Evolutionary conservation across 2,113 vertebrate genomes (phyloP), one percentile per base, ranked within the genome.

Genomic region (Oostethus manadensis): DNA sequence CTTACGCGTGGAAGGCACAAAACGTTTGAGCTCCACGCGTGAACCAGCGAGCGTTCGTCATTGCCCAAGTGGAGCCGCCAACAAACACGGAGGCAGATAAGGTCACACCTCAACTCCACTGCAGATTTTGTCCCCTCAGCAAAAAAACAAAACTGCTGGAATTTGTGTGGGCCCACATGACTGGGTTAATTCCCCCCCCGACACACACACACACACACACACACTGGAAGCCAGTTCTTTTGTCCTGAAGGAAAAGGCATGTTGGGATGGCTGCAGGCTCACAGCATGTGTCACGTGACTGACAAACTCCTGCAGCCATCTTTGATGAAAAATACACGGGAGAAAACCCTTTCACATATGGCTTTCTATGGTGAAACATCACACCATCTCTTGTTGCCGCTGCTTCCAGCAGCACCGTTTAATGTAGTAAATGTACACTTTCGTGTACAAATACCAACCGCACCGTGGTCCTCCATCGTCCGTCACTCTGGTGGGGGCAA

Each of bases 71-170:
- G 29, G 29, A 5, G 29, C 4, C 29, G 29, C 35, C 29, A 10
- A 35, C 51, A 40, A 20, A 6, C 53, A 7, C 6, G 7, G 18
- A 38, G 29, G 4, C 51, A 54, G 51, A 38, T 20, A 74, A 64
- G 71, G 66, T 70, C 73, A 67, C 61, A 63, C 54, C 60, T 71
- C 38, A 45, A 56, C 64, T 71, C 64, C 68, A 70, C 59, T 57
- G 59, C 56, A 11, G 60, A 67, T 57, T 76, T 60, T 60, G 79
- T 71, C 45, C 14, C 56, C 47, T 81, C 74, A 83, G 75, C 71
- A 64, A 62, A 64, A 58, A 58, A 38, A 67, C 57, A 62, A 59
- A 3, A 54, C 48, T 64, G 23, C 48, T 60, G 68, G 60, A 73
- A 76, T 72, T 76, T 54, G 49, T 62, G 10, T 64, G 64, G 60